These are phyloP conservation scores for Neomonachus schauinslandi DNA, from an alignment of 2,113 vertebrate species.

Conservation along the genomic window DNA sequence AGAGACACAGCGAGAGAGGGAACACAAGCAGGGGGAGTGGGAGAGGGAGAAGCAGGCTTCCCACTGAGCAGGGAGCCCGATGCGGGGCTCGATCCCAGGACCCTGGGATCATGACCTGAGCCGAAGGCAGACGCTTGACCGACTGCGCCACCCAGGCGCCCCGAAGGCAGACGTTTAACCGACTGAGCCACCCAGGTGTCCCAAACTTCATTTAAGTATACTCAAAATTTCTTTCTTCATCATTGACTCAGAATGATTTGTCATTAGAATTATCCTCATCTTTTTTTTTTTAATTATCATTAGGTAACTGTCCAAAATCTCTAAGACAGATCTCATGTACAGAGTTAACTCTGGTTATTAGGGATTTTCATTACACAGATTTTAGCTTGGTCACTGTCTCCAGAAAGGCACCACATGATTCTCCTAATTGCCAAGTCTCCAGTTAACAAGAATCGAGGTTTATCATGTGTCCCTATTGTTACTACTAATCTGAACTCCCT, in stretches of 20 bases:
- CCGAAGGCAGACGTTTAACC: background rate
- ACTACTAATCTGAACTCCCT: constrained; percentile 46
- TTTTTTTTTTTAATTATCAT: background rate
- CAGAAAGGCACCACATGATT: constrained; percentile 31
- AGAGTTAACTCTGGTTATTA: background rate
- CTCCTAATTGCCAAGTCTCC: constrained; percentile 25
- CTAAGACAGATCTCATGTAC: background rate
- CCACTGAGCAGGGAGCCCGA: too few species aligned
- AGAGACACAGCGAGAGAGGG: too few species aligned
- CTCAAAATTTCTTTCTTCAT: constrained; percentile 17
- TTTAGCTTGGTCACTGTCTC: background rate
- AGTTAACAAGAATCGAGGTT: constrained; percentile 54
- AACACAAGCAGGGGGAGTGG: too few species aligned
- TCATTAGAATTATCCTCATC: background rate
- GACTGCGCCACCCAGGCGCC: too few species aligned
- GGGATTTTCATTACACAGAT: background rate
- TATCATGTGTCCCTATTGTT: constrained; percentile 46
- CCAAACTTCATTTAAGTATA: background rate
- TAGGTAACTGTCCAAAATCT: background rate
- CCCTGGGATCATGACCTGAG: too few species aligned
- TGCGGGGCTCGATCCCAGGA: too few species aligned
- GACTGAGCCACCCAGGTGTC: background rate
- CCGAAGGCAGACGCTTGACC: too few species aligned
- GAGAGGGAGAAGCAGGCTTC: too few species aligned
- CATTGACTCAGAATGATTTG: background rate